A percentile compares a stretch with the other conserved stretches of the same genome.
Conservation (phyloP, 1,140 invertebrate genomes). For the Habropoda laboriosa region DNA sequence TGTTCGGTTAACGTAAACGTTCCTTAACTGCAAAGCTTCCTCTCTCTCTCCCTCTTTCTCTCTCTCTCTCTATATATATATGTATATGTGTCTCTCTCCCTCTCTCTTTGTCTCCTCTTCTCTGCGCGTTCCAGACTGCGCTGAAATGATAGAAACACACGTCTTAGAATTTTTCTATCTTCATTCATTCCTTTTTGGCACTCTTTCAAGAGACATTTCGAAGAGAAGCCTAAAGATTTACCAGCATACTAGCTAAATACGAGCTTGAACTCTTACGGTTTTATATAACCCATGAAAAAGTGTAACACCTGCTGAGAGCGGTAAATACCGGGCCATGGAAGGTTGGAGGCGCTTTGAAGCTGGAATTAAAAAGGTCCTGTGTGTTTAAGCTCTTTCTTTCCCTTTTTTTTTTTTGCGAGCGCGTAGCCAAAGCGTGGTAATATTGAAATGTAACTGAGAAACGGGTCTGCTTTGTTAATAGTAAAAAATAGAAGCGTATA, state of each 20-base stretch:
- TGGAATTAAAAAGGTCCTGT: constrained; percentile 4
- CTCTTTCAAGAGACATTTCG: background rate
- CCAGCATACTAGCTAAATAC: background rate
- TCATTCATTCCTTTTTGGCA: background rate
- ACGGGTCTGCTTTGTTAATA: background rate
- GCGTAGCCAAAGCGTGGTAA: background rate
- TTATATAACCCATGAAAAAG: constrained; percentile 14
- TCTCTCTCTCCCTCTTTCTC: background rate
- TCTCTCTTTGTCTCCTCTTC: background rate
- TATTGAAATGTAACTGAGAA: background rate
- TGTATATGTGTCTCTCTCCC: no score
- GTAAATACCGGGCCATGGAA: constrained; percentile 17
- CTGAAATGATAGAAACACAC: background rate
- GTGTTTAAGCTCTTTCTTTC: background rate
- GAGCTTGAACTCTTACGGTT: constrained; percentile 4
- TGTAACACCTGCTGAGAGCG: constrained; percentile 6
- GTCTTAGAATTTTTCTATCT: background rate
- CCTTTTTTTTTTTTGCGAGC: no score
- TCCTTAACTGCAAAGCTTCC: background rate
- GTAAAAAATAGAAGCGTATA: no score
- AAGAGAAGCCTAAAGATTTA: background rate
- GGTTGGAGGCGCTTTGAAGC: constrained; percentile 1
- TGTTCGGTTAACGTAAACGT: constrained; percentile 3
- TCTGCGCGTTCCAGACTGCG: background rate
- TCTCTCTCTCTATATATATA: no score